Evolutionary conservation across 2,888 invertebrate genomes (phyloP), one percentile per base, ranked within the genome.

Genomic region (Zygogramma bicolorata): DNA sequence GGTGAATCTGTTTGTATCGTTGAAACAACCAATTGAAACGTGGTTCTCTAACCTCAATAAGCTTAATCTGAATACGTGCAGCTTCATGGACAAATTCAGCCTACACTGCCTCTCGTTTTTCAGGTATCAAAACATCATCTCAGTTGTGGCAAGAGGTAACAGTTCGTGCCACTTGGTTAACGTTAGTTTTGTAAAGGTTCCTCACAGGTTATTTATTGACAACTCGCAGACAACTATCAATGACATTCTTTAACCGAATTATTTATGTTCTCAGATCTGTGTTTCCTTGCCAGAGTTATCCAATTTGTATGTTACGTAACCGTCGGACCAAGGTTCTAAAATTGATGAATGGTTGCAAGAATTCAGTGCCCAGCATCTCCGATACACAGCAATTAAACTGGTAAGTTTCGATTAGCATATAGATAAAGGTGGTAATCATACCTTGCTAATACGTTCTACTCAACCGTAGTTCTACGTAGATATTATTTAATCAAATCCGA

Each of bases 401-500:
- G 53, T 27, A 27, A 18, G 53, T 53, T 25, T 53, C n/a, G 53
- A 53, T 53, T 27, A 53, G 53, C 53, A 53, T 53, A 53, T 53
- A 53, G 53, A 53, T 53, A 53, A 53, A 53, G 25, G 53, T 53
- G 6, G 53, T 53, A 53, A 53, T 53, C 53, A 53, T 53, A 53
- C 27, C 22, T 53, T 53, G 27, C 27, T 53, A 53, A 53, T 53
- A 15, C 53, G 27, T 53, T 27, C n/a, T 53, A 13, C n/a, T 27
- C 6, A 53, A 27, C 27, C 22, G 27, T 27, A 27, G 27, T 53
- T 53, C 27, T 27, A 27, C 22, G 53, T 53, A 27, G n/a, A 53
- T 13, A 53, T 53, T 53, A 53, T 53, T 53, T 53, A 22, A 53
- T 53, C 53, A 27, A 53, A 53, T 53, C 53, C 3, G n/a, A 53